Evolutionary conservation across 2,797 vertebrate species (phyloP), one percentile per base, ranked within the genome.

Genomic region (Dromococcyx pavoninus): DNA sequence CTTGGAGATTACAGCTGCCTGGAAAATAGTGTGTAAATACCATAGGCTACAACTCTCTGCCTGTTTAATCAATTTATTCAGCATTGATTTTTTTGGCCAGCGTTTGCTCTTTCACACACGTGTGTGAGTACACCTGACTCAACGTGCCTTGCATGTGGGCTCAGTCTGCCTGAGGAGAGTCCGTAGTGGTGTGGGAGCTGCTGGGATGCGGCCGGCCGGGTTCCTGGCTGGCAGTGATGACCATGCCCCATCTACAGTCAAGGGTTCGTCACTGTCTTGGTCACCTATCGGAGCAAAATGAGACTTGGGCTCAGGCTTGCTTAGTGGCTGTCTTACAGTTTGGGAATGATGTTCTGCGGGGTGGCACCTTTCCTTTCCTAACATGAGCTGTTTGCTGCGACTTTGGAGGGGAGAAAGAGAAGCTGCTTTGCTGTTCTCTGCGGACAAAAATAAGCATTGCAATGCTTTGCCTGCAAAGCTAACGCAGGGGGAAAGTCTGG

Each of bases 81-180:
- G 81, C 64, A 41, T 76, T 37, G 4, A 3, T 67, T 35, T 70
- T 75, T 81, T 60, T 65, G 43, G 94, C 93, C 93, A 93, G 97
- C 95, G 32, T 95, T 97, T 94, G 97, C 88, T 95, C 82, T 84
- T 80, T 39, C 41, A 53, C 81, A 71, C 91, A 22, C 17, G 2
- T 8, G 8, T 1, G 11, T 5, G 64, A 77, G 82, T 79, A 11
- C 88, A 73, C 74, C 83, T 56, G 81, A 91, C 88, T 97, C 77
- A 95, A 96, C 90, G 97, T 98, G 98, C 98, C 98, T 98, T 98
- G 97, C 93, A 61, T 92, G 94, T 88, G 95, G 96, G 96, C 95
- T 73, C 46, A 46, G 73, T 70, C 80, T 65, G 54, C 71, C 82
- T 94, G 64, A 75, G 61, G 86, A 77, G 86, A 69, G 83, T 83